These are phyloP conservation scores for Tinamus major DNA, from an alignment of 2,797 vertebrate genomes.

Conservation along the genomic window DNA sequence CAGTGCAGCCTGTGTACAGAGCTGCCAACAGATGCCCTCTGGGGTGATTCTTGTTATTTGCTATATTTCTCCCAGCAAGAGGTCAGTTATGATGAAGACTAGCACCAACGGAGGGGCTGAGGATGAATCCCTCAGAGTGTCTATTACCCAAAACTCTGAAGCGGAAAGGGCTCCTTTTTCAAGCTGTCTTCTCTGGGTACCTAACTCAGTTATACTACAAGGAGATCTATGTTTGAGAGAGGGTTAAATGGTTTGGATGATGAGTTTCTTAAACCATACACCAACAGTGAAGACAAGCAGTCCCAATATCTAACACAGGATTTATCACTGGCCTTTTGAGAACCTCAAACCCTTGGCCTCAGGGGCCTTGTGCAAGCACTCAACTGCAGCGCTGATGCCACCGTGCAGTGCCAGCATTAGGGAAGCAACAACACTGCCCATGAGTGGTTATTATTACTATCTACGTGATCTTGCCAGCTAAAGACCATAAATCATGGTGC, in stretches of 20 bases:
- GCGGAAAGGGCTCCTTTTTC: background rate
- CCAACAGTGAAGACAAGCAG: background rate
- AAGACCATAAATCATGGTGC: background rate
- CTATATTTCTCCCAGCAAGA: background rate
- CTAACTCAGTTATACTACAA: background rate
- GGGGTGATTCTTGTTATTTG: constrained; percentile 27
- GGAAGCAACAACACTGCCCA: background rate
- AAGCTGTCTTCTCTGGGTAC: background rate
- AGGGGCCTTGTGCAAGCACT: background rate
- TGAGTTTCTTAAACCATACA: too few species aligned
- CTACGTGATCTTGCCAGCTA: background rate
- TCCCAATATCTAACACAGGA: background rate
- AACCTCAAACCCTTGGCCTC: background rate
- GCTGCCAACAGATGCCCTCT: constrained; percentile 38
- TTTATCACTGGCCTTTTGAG: background rate
- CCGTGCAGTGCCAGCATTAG: background rate
- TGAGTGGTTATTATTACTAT: background rate
- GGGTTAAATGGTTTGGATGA: background rate
- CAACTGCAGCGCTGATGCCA: rapidly evolving
- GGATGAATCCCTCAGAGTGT: background rate
- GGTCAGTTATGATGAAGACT: background rate
- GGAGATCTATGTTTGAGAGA: background rate
- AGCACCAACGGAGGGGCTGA: background rate
- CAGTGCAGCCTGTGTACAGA: background rate
- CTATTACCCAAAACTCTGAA: background rate